Evolutionary conservation across 2,797 vertebrate species (phyloP), one percentile per base, ranked within the genome.

Genomic region (Pithecia hirsuta): DNA sequence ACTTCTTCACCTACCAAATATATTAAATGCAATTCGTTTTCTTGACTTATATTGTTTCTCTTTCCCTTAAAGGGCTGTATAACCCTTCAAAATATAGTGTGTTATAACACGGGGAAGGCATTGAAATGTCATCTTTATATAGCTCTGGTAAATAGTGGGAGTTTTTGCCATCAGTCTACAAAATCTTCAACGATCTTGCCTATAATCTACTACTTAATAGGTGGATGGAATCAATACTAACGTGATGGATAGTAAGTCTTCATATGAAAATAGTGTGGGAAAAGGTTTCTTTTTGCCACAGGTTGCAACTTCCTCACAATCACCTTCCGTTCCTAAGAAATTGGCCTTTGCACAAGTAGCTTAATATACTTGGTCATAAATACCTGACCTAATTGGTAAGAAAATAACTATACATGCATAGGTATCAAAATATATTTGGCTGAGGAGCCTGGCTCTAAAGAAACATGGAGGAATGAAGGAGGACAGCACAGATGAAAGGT

Each of bases 141-240:
- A 97, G 41, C 80, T 97, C 89, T 94, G 78, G 48, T 52, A 98
- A 96, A 91, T 22, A 95, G 55, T 1, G 26, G 81, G 41, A 97
- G 82, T 44, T 67, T 96, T 96, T 92, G 55, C 79, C 98, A 70
- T 92, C 70, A 97, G 46, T 61, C 79, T 48, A 95, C 61, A 96
- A 97, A 98, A 97, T 96, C 96, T 64, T 91, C 72, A 36, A 50
- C 93, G 95, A 97, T 75, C 92, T 94, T 89, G 44, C 74, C 88
- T 85, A 91, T 87, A 26, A 97, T 91, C 57, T 74, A 64, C 17
- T 93, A 95, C 36, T 97, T 97, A 88, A 95, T 55, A 95, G 80
- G 82, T 7, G n/a, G 84, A 74, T 83, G 11, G 44, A 93, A 72
- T 1, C 1, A 4, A 9, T 24, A 82, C 8, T 5, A 95, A 82